These are phyloP conservation scores for Andrena marginata DNA, from an alignment of 2,888 invertebrate species.

Conservation along the genomic window DNA sequence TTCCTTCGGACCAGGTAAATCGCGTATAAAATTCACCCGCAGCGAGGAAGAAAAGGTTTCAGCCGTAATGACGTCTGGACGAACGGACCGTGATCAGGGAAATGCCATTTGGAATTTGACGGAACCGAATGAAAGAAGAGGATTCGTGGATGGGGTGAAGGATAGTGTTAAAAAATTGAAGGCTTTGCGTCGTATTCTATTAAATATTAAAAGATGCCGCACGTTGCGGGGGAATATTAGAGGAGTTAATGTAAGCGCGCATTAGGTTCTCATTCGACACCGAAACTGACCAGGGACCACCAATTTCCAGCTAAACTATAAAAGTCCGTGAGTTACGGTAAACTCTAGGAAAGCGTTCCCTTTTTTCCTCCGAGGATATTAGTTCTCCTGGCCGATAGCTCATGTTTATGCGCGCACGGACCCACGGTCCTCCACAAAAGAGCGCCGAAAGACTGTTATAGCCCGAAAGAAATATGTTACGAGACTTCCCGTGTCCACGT, in stretches of 20 bases:
- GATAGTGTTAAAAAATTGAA: conserved; percentile 1
- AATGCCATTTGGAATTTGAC: conserved; percentile 8
- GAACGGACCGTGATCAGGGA: conserved; percentile 47
- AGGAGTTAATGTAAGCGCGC: neutral
- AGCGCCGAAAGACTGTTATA: conserved; percentile 72
- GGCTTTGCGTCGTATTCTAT: neutral
- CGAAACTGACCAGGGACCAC: conserved; percentile 30
- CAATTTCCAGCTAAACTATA: conserved; percentile 75
- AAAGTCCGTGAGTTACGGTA: conserved; percentile 74
- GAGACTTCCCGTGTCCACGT: conserved; percentile 38
- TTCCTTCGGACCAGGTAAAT: conserved; percentile 64
- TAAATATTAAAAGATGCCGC: neutral
- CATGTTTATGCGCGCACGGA: conserved; percentile 66
- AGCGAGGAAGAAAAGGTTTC: conserved; percentile 34
- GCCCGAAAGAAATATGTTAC: conserved; percentile 68
- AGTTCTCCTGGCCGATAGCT: conserved; percentile 63
- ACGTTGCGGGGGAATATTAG: neutral
- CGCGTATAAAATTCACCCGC: conserved; percentile 65
- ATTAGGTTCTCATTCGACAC: neutral
- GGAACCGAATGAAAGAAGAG: conserved; percentile 5
- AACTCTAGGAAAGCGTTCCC: conserved; percentile 63
- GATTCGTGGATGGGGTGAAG: neutral
- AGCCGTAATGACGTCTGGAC: conserved; percentile 46
- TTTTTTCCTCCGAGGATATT: conserved; percentile 56
- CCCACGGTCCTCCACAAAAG: conserved; percentile 59